These are phyloP conservation scores for Catostomus latipinnis DNA, from an alignment of 2,797 vertebrate species.

Conservation along the genomic window DNA sequence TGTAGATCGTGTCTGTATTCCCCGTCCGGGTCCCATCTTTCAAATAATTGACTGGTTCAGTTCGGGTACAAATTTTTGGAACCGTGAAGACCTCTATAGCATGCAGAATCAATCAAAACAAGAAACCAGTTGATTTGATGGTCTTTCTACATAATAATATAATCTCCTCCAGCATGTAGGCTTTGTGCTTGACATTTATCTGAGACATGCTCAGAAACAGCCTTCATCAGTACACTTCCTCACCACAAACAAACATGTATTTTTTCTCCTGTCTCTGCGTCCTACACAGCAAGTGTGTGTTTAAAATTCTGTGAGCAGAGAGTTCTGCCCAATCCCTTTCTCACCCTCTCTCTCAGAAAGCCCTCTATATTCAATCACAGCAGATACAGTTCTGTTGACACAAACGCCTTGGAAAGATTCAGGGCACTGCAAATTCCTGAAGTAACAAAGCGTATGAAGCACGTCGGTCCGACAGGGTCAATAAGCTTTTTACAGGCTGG, in stretches of 20 bases:
- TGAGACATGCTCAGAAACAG: not conserved
- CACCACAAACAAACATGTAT: conserved; percentile 28
- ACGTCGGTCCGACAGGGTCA: conserved; percentile 46
- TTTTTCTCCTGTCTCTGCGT: conserved; percentile 54
- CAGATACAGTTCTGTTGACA: conserved; percentile 61
- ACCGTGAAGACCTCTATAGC: too few species aligned
- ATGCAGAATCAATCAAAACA: not conserved
- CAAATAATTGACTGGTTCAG: too few species aligned
- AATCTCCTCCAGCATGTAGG: not conserved
- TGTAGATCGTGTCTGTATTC: too few species aligned
- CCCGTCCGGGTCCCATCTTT: too few species aligned
- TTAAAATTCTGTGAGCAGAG: conserved; percentile 74
- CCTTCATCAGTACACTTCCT: conserved; percentile 9
- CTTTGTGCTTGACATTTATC: conserved; percentile 7
- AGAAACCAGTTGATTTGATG: not conserved
- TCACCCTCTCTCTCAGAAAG: conserved; percentile 45
- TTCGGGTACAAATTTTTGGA: too few species aligned
- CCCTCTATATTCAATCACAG: conserved; percentile 56
- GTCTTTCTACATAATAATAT: not conserved
- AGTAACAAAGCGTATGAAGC: conserved; percentile 60
- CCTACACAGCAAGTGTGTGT: conserved; percentile 54
- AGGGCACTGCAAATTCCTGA: conserved; percentile 57
- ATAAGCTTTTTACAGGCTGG: conserved; percentile 55
- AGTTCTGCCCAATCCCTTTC: conserved; percentile 66
- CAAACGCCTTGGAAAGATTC: conserved; percentile 47